phyloP scores from a whole-genome alignment of 2,113 vertebrate genomes.

The Xiphorhynchus elegans region DNA sequence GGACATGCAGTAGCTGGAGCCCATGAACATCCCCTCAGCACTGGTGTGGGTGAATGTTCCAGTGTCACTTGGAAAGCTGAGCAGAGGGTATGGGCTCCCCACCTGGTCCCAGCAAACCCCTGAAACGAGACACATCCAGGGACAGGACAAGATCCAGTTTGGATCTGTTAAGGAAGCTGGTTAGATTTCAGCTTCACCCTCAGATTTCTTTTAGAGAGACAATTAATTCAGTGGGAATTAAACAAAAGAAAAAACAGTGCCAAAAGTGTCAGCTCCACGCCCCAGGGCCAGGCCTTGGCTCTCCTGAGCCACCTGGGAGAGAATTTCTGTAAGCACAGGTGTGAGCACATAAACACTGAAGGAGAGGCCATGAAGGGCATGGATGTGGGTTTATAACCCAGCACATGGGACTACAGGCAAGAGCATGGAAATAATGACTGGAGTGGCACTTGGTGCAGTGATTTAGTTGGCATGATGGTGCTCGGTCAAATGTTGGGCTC shows the following conservation, averaged over 20 bases:
- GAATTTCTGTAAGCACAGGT: not conserved
- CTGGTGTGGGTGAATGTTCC: accelerated
- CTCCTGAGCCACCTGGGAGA: not conserved
- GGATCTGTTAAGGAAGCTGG: not conserved
- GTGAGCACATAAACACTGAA: not conserved
- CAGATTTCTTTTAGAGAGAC: not conserved
- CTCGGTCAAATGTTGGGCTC: not conserved
- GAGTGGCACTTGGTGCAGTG: not conserved
- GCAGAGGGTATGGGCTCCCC: not conserved
- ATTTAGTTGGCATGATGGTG: not conserved
- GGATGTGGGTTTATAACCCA: not conserved
- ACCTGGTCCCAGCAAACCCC: not conserved
- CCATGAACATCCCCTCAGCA: accelerated
- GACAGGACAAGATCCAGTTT: not conserved
- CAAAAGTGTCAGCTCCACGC: not conserved
- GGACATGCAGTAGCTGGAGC: not conserved
- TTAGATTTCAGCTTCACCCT: not conserved
- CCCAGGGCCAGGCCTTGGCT: not conserved
- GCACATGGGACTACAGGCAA: not conserved
- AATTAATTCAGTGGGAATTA: not conserved
- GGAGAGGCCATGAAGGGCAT: not conserved
- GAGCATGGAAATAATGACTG: not conserved
- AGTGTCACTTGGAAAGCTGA: not conserved
- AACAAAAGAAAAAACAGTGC: not conserved
- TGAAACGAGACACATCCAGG: not conserved